Evolutionary conservation across 2,113 vertebrate species (phyloP).

Genomic region (Tinamus guttatus): DNA sequence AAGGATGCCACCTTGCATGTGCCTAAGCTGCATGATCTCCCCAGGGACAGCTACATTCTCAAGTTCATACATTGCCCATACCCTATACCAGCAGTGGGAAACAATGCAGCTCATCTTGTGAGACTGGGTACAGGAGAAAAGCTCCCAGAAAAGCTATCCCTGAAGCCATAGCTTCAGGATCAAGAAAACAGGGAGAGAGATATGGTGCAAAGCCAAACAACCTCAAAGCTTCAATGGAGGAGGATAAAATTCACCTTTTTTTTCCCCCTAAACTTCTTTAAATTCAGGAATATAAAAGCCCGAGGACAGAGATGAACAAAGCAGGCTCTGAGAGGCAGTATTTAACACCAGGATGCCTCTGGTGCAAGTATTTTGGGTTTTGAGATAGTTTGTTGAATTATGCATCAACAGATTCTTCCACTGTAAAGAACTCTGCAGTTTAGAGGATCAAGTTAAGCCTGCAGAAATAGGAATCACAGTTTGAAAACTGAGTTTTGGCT

Average conservation of each 20-base stretch:
- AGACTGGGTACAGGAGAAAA: background rate
- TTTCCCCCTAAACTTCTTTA: background rate
- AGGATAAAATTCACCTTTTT: background rate
- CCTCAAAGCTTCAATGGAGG: background rate
- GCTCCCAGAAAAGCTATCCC: too few relatives aligned
- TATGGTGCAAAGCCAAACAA: background rate
- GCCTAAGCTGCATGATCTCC: background rate
- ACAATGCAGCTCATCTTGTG: background rate
- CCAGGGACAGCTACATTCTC: background rate
- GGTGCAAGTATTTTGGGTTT: background rate
- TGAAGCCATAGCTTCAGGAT: background rate
- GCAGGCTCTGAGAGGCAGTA: background rate
- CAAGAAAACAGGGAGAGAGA: background rate
- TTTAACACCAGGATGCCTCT: constrained; percentile 10
- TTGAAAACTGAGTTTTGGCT: background rate
- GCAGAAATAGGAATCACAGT: background rate
- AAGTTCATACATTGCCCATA: background rate
- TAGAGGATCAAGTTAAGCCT: background rate
- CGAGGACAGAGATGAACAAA: background rate
- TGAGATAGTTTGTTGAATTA: constrained; percentile 59
- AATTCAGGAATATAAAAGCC: background rate
- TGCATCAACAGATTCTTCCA: constrained; percentile 34
- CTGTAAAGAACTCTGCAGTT: background rate
- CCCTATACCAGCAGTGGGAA: background rate
- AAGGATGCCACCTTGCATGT: background rate